These are phyloP conservation scores for Nanorana parkeri DNA, from an alignment of 2,113 vertebrate genomes.

Conservation along the genomic window DNA sequence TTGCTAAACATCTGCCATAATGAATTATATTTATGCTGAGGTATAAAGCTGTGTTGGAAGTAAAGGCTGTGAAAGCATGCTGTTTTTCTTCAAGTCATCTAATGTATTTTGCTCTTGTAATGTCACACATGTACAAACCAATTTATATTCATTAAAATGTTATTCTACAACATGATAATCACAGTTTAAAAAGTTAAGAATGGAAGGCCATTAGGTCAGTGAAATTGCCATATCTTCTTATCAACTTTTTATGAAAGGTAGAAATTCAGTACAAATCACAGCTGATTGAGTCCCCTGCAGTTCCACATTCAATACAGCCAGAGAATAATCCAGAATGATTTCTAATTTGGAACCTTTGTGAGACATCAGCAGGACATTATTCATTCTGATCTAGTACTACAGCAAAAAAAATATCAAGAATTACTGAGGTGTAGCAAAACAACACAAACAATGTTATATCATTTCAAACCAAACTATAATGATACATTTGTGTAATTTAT, in stretches of 20 bases:
- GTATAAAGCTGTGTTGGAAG: not conserved
- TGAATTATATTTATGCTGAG: not conserved
- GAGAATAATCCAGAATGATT: constrained; percentile 27
- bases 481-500: not conserved
- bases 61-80: not conserved
- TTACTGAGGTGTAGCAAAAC: not conserved
- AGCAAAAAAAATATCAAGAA: not conserved
- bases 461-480: not conserved
- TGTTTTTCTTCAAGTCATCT: not conserved
- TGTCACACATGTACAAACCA: constrained; percentile 21
- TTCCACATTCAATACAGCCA: constrained; percentile 23
- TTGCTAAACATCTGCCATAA: too few relatives aligned
- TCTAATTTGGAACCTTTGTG: constrained; percentile 42
- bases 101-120: not conserved
- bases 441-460: not conserved
- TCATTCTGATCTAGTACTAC: not conserved
- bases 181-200: constrained; percentile 27
- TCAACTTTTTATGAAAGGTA: constrained; percentile 23
- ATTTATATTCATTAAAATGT: constrained; percentile 33
- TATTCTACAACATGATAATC: constrained; percentile 22
- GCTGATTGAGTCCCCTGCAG: constrained; percentile 38
- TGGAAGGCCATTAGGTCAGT: constrained; percentile 31
- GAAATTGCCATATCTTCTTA: constrained; percentile 14
- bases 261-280: constrained; percentile 30
- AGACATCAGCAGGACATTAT: constrained; percentile 30